phyloP scores from a whole-genome alignment of 2,113 vertebrate genomes.

The Oreocharis arfaki region DNA sequence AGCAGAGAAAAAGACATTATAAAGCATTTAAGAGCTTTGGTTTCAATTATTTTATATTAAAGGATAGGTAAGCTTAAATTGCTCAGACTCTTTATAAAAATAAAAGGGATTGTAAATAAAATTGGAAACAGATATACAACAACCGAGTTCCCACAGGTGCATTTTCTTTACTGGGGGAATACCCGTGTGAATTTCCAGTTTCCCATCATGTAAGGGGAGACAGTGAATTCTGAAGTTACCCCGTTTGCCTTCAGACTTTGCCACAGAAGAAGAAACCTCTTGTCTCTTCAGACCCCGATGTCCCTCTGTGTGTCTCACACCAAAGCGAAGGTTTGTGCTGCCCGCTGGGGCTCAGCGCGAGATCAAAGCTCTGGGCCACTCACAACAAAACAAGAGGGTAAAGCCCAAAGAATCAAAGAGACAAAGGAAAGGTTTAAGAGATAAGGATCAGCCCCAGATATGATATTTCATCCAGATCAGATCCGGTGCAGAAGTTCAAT shows the following conservation, averaged over 20 bases:
- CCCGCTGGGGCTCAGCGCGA: slow-evolving; percentile 75
- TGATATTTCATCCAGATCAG: slow-evolving; percentile 96
- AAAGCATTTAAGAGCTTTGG: slow-evolving; percentile 48
- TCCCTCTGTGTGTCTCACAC: slow-evolving; percentile 55
- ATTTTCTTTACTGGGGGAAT: slow-evolving; percentile 60
- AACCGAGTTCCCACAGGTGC: slow-evolving; percentile 68
- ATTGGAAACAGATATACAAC: slow-evolving; percentile 65
- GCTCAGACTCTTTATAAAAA: slow-evolving; percentile 45
- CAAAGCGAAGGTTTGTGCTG: slow-evolving; percentile 69
- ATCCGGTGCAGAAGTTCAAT: slow-evolving; percentile 88
- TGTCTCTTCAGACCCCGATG: slow-evolving; percentile 61
- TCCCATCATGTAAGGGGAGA: slow-evolving; percentile 73
- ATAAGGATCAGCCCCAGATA: slow-evolving; percentile 94
- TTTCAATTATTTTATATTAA: slow-evolving; percentile 59
- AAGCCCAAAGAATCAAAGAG: slow-evolving; percentile 88
- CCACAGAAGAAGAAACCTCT: slow-evolving; percentile 70
- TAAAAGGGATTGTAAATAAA: slow-evolving; percentile 60
- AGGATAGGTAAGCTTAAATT: slow-evolving; percentile 44
- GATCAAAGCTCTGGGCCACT: slow-evolving; percentile 89
- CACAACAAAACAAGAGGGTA: slow-evolving; percentile 83
- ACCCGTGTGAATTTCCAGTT: slow-evolving; percentile 74
- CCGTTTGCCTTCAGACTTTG: slow-evolving; percentile 60
- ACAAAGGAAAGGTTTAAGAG: slow-evolving; percentile 98
- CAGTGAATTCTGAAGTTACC: slow-evolving; percentile 71
- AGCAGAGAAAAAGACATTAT: slow-evolving; percentile 30